Evolutionary conservation across 2,797 vertebrate species (phyloP).

Genomic region (Hapalemur alaotrensis): DNA sequence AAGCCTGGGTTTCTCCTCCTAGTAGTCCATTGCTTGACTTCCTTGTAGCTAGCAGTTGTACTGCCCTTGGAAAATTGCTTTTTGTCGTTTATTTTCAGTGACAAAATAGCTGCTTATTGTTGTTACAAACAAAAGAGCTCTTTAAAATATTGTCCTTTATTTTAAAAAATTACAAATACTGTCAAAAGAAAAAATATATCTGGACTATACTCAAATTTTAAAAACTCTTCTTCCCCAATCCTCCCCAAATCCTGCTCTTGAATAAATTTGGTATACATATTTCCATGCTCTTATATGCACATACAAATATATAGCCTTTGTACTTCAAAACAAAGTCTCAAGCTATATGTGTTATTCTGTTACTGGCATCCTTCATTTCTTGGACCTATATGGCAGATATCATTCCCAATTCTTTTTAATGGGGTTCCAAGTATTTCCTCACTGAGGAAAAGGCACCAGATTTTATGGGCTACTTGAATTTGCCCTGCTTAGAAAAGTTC

Average conservation of each 20-base stretch:
- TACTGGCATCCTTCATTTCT: not conserved
- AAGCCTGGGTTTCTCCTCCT: not conserved
- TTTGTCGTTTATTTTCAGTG: constrained; percentile 62
- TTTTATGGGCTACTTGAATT: constrained; percentile 2
- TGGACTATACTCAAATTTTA: not conserved
- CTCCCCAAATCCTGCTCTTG: not conserved
- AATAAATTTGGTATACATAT: not conserved
- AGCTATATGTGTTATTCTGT: not conserved
- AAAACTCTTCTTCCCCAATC: not conserved
- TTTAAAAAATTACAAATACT: constrained; percentile 31
- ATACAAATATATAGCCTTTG: not conserved
- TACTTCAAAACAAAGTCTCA: constrained; percentile 10
- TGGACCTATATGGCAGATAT: not conserved
- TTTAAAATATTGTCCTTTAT: constrained; percentile 46
- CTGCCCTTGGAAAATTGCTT: constrained; percentile 49
- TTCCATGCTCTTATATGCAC: not conserved
- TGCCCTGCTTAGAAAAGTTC: not conserved
- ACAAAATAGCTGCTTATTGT: constrained; percentile 7
- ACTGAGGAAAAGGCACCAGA: not conserved
- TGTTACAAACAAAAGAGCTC: not conserved
- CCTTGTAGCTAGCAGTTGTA: constrained; percentile 44
- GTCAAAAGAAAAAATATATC: not conserved
- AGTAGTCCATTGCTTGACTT: constrained; percentile 34
- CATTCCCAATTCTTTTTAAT: not conserved
- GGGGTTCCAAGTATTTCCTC: not conserved